phyloP scores from a whole-genome alignment of 2,113 vertebrate genomes.

The Verasper variegatus region DNA sequence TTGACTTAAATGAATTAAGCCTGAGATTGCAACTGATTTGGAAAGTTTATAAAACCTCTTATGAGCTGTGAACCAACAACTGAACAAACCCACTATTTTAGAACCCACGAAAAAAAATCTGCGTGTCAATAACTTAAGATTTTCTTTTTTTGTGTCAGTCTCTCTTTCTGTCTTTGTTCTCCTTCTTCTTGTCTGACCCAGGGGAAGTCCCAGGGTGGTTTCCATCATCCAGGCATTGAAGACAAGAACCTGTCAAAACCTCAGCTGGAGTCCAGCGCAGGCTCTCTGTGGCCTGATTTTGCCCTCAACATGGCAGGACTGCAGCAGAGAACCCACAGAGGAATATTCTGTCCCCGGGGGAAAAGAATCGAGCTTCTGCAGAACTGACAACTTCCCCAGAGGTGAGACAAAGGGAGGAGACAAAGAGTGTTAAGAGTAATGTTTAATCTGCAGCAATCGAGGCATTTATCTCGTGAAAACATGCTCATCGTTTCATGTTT shows the following conservation, averaged over 20 bases:
- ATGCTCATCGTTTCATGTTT: neutral
- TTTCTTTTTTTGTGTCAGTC: neutral
- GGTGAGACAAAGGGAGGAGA: conserved; percentile 18
- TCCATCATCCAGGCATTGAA: conserved; percentile 60
- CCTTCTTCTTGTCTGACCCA: conserved; percentile 54
- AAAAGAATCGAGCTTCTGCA: conserved; percentile 18
- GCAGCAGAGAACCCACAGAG: conserved; percentile 50
- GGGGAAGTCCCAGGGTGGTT: conserved; percentile 66
- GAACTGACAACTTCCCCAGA: conserved; percentile 25
- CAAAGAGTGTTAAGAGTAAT: conserved; percentile 1
- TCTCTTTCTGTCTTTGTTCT: conserved; percentile 21
- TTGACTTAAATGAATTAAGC: neutral
- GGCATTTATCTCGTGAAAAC: neutral
- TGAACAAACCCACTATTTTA: neutral
- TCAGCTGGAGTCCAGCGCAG: conserved; percentile 63
- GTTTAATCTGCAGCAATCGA: neutral
- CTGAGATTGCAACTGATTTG: too few species aligned
- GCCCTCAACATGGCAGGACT: conserved; percentile 46
- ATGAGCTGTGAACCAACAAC: too few species aligned
- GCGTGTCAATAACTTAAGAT: neutral
- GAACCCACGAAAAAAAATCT: neutral
- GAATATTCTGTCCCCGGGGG: conserved; percentile 29
- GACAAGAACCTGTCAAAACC: conserved; percentile 72
- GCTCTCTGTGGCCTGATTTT: conserved; percentile 36
- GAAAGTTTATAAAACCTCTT: too few species aligned